Evolutionary conservation across 2,797 vertebrate genomes (phyloP).

Genomic region (Steatocranus sp.): DNA sequence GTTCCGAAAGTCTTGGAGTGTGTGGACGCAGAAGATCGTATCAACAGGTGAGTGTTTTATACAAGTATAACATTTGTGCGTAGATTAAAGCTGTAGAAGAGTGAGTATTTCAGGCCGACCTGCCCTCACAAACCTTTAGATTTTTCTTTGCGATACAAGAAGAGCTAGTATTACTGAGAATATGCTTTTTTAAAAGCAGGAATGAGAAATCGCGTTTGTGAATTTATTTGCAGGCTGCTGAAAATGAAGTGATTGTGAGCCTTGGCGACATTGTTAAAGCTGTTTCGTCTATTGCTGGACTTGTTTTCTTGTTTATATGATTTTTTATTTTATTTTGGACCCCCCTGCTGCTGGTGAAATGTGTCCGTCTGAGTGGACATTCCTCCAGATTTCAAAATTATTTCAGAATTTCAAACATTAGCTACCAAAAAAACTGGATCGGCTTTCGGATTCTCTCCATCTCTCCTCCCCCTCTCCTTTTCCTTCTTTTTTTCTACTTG

Average conservation of each 20-base stretch:
- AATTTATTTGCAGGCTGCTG: neutral
- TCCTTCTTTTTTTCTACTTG: rapidly evolving
- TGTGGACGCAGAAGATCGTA: conserved; percentile 11
- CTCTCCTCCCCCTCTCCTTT: neutral
- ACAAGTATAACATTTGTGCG: neutral
- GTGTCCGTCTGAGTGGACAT: neutral
- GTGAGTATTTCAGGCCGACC: neutral
- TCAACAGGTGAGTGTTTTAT: conserved; percentile 39
- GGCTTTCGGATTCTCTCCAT: neutral
- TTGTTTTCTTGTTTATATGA: neutral
- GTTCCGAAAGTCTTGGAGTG: neutral
- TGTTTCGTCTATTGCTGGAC: neutral
- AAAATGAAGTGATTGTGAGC: neutral
- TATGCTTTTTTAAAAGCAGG: neutral
- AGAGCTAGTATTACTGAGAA: rapidly evolving
- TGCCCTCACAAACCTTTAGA: rapidly evolving
- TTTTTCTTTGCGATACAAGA: neutral
- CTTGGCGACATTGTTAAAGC: neutral
- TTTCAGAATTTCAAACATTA: neutral
- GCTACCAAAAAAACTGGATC: neutral
- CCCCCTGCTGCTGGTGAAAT: neutral
- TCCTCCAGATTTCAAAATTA: neutral
- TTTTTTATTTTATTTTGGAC: neutral
- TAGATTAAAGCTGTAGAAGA: rapidly evolving
- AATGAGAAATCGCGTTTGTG: neutral